A percentile compares a stretch with the other conserved stretches of the same genome.
These are phyloP conservation scores for Steinernema carpocapsae DNA, from an alignment of 2,888 invertebrate genomes.

Conservation along the genomic window DNA sequence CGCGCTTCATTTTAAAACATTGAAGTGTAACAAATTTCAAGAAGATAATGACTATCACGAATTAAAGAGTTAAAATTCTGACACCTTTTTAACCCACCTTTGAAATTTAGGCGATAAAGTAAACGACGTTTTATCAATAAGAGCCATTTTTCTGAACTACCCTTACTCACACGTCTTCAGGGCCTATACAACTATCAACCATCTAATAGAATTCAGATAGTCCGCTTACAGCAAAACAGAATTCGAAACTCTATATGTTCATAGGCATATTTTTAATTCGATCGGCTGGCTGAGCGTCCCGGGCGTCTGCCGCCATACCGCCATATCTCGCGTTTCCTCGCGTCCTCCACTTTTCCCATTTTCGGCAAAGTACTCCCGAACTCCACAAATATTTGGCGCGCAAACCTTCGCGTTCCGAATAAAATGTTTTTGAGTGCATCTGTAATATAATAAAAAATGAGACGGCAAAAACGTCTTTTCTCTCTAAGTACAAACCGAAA, in stretches of 20 bases:
- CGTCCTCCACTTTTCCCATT: conserved; percentile 14
- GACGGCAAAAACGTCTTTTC: not conserved
- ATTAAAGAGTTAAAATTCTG: not conserved
- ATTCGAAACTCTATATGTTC: conserved; percentile 30
- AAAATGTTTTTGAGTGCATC: conserved; percentile 3
- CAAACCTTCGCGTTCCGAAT: not conserved
- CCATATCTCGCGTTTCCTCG: not conserved
- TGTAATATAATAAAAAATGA: not conserved
- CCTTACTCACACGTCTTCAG: no score
- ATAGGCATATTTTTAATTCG: conserved; percentile 17
- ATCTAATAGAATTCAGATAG: not conserved
- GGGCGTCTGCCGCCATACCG: conserved; percentile 4
- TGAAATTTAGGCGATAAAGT: conserved; percentile 8
- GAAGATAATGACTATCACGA: not conserved
- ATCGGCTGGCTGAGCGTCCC: not conserved
- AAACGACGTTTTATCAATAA: not conserved
- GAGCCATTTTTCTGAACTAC: no score
- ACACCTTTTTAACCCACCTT: not conserved
- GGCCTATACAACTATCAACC: no score
- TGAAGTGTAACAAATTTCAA: not conserved
- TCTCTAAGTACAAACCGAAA: not conserved
- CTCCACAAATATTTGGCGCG: no score
- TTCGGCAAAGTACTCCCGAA: not conserved
- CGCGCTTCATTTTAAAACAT: not conserved
- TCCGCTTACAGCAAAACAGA: conserved; percentile 16